Evolutionary conservation across 2,888 invertebrate species (phyloP), one percentile per base, ranked within the genome.

Genomic region (Andrena dorsata): DNA sequence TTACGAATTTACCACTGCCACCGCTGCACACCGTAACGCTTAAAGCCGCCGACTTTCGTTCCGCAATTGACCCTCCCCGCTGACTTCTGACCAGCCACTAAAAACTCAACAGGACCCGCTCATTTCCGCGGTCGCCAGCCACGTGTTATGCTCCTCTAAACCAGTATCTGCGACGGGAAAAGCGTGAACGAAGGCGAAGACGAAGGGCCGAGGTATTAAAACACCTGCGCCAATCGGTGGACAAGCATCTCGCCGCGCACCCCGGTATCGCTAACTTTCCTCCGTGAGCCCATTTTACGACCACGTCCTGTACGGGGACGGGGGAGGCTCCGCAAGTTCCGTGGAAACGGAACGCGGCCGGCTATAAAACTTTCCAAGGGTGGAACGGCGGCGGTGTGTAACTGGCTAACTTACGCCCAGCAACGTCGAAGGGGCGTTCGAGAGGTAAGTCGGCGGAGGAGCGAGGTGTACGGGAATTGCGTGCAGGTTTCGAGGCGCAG

Each of bases 171-270:
- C 20, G 13, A 13, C 0, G 7, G 20, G 20, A 66, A 49, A 32
- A 26, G 23, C 13, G 30, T 23, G 47, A 41, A 53, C 74, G 26
- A 66, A 58, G 23, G 30, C 20, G 41, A 41, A 16, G 49, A 68
- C 56, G 47, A 41, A 56, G n/a, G 13, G 20, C 30, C 32, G 49
- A 32, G 7, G 60, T 47, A 75, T 75, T 75, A 68, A 75, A 75
- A 73, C 73, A 73, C 64, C 64, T 56, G 73, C 73, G 64, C 41
- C 72, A 41, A 73, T 73, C 64, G 73, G n/a, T 35, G 1, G 28
- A 13, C 16, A 23, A 2, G 23, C 0, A 3, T 7, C 13, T 32
- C n/a, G 49, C 30, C 16, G 20, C n/a, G 26, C 51, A 20, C 13
- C 16, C 41, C 5, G 41, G n/a, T 51, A 61, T 51, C 73, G 53